Conservation (phyloP, 2,113 vertebrate species). For the Penelope pileata region DNA sequence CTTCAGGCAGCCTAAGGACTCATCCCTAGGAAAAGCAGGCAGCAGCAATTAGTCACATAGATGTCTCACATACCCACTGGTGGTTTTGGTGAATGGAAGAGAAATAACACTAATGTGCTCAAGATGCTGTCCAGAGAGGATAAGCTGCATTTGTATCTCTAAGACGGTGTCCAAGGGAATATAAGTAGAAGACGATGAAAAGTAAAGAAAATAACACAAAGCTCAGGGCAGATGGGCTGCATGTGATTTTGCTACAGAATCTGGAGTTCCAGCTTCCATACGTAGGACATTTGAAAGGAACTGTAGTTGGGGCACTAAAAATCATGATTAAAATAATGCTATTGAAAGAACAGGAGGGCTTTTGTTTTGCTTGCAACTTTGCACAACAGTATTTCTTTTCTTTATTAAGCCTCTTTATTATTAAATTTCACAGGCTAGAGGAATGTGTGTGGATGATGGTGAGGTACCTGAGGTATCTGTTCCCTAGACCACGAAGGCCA, state of each 20-base stretch:
- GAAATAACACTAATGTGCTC: background rate
- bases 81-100: background rate
- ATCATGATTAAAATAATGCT: background rate
- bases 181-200: background rate
- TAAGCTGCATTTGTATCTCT: background rate
- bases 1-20: background rate
- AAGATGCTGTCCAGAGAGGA: background rate
- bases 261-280: background rate
- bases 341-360: background rate
- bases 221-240: background rate
- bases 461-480: background rate
- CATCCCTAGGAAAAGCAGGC: background rate
- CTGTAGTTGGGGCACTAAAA: background rate
- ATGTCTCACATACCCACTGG: background rate
- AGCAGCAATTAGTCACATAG: background rate
- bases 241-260: background rate
- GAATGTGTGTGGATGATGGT: accelerated
- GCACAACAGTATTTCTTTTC: background rate
- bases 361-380: background rate
- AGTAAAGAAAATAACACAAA: background rate
- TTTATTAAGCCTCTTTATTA: background rate
- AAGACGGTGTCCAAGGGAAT: background rate
- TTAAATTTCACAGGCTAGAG: background rate
- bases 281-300: background rate
- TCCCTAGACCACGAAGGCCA: background rate